Evolutionary conservation across 2,113 vertebrate genomes (phyloP).

Genomic region (Protobothrops mucrosquamatus): DNA sequence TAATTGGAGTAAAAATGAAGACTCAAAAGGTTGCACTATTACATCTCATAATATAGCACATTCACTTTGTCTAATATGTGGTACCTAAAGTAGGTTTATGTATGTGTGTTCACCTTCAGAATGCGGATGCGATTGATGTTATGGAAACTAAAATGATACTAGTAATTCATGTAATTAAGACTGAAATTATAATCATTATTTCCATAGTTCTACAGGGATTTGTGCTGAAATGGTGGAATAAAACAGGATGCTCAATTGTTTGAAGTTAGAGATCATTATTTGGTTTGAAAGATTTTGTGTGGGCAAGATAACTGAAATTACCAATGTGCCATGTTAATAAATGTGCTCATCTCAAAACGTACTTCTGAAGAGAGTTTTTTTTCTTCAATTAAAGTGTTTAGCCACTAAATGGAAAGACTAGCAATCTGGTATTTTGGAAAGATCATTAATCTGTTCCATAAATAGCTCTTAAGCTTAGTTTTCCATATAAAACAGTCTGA

Average conservation of each 20-base stretch:
- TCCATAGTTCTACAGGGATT: not conserved
- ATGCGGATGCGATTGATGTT: not conserved
- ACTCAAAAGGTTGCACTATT: not conserved
- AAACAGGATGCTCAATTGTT: not conserved
- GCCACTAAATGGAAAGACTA: not conserved
- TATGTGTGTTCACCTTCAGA: slow-evolving; percentile 16
- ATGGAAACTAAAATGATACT: slow-evolving; percentile 62
- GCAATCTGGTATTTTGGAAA: not conserved
- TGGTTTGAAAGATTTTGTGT: not conserved
- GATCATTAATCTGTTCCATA: not conserved
- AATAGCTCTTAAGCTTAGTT: slow-evolving; percentile 1
- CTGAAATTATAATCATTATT: not conserved
- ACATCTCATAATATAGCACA: slow-evolving; percentile 34
- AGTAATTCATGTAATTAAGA: slow-evolving; percentile 1
- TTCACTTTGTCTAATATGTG: not conserved
- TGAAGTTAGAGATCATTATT: not conserved
- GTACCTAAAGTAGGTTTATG: slow-evolving; percentile 49
- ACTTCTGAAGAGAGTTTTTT: not conserved
- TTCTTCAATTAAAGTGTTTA: not conserved
- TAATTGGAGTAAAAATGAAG: not conserved
- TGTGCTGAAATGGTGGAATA: not conserved
- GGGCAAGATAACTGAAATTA: not conserved
- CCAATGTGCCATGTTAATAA: not conserved
- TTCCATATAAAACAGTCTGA: not conserved
- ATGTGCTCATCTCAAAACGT: not conserved